These are phyloP conservation scores for Recurvirostra avosetta DNA, from an alignment of 2,113 vertebrate species.

Conservation along the genomic window DNA sequence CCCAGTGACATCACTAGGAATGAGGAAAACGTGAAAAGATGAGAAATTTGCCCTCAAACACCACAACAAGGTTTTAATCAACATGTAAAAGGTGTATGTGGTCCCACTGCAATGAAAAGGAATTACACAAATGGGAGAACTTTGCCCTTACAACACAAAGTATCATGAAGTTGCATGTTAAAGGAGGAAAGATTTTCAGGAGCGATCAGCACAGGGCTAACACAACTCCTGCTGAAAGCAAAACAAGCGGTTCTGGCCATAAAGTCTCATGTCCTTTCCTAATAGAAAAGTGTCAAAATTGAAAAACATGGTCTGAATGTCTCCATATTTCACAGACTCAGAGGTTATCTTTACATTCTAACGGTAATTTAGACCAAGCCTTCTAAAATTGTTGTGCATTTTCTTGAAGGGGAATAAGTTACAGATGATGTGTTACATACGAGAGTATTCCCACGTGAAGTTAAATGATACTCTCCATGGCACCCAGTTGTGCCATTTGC, in stretches of 20 bases:
- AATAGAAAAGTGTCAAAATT: background rate
- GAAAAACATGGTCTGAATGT: background rate
- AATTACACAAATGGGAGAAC: background rate
- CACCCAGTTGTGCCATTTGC: background rate
- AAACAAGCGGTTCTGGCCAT: background rate
- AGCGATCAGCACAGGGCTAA: background rate
- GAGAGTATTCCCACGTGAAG: background rate
- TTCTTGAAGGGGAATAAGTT: background rate
- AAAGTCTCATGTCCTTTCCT: background rate
- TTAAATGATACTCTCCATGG: background rate
- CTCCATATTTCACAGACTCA: accelerated
- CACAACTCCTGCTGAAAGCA: background rate
- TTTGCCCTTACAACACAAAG: background rate
- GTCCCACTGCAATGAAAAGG: background rate
- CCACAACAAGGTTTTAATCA: background rate
- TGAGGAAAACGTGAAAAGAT: background rate
- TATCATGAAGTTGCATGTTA: background rate
- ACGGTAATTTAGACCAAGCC: background rate
- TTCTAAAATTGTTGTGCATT: background rate
- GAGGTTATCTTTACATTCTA: background rate
- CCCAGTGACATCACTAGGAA: background rate
- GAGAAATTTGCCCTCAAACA: background rate
- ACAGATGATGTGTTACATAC: background rate
- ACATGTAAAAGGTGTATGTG: background rate
- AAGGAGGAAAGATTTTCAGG: background rate